Evolutionary conservation across 92 coral and sea anemone species (phyloP).

Genomic region (Epizoanthus scotinus): DNA sequence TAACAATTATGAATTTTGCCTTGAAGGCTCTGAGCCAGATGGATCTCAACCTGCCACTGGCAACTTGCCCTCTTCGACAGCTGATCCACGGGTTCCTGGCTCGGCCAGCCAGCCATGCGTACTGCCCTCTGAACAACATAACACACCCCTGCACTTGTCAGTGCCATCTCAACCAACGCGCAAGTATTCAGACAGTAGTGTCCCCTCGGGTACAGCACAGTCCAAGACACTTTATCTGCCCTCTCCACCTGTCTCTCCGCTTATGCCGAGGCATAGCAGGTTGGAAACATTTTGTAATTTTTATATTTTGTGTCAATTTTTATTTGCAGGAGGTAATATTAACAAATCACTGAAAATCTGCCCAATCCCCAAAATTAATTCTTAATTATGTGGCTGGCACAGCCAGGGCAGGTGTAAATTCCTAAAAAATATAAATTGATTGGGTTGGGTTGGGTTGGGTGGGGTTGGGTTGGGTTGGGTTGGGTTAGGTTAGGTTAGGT

Average conservation of each 20-base stretch:
- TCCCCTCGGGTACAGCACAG: conserved; percentile 29
- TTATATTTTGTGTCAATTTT: neutral
- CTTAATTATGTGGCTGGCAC: no score
- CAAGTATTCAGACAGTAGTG: conserved; percentile 41
- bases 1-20: neutral
- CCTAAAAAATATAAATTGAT: no score
- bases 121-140: neutral
- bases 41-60: neutral
- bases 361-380: no score
- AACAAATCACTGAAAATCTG: no score
- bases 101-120: neutral
- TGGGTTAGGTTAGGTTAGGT: no score
- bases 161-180: conserved; percentile 24
- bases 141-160: conserved; percentile 14
- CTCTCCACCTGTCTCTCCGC: conserved; percentile 61
- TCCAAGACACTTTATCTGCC: conserved; percentile 50
- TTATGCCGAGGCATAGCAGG: conserved; percentile 29
- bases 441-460: no score
- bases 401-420: no score
- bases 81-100: neutral
- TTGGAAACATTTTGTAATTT: no score
- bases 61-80: neutral
- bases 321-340: no score
- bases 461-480: no score
- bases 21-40: neutral